Evolutionary conservation across 2,888 invertebrate species (phyloP).

Genomic region (Pristionchus entomophagus): DNA sequence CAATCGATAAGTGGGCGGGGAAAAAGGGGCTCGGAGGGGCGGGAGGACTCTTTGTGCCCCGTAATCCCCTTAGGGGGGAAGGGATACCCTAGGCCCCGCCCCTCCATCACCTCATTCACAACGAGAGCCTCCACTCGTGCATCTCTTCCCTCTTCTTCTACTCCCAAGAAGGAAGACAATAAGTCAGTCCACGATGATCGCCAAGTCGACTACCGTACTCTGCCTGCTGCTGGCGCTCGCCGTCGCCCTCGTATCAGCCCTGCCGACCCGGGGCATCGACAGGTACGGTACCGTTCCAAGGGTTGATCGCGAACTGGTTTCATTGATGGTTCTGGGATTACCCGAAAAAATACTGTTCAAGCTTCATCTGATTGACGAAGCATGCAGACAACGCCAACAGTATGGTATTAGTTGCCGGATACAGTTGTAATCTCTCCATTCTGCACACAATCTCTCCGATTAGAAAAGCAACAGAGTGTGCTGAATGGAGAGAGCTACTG

Average conservation of each 20-base stretch:
- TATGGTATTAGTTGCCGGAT: too few relatives aligned
- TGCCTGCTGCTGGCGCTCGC: background rate
- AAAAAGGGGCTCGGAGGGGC: background rate
- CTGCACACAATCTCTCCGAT: too few relatives aligned
- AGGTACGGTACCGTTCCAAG: conserved; percentile 17
- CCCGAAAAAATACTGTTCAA: too few relatives aligned
- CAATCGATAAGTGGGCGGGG: conserved; percentile 23
- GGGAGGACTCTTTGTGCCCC: background rate
- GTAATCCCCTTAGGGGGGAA: conserved; percentile 29
- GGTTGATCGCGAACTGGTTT: background rate
- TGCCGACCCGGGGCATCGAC: background rate
- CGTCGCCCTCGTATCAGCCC: background rate
- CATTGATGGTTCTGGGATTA: too few relatives aligned
- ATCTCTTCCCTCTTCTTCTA: background rate
- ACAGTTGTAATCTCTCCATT: too few relatives aligned
- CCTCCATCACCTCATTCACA: background rate
- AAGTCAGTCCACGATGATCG: conserved; percentile 27
- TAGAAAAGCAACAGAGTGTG: too few relatives aligned
- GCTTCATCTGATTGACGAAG: too few relatives aligned
- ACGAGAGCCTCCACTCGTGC: conserved; percentile 2
- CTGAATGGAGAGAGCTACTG: too few relatives aligned
- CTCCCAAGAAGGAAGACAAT: background rate
- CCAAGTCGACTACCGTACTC: conserved; percentile 2
- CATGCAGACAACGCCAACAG: too few relatives aligned
- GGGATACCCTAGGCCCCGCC: background rate